phyloP scores from a whole-genome alignment of 2,888 invertebrate species.

The Eupithecia subumbrata region DNA sequence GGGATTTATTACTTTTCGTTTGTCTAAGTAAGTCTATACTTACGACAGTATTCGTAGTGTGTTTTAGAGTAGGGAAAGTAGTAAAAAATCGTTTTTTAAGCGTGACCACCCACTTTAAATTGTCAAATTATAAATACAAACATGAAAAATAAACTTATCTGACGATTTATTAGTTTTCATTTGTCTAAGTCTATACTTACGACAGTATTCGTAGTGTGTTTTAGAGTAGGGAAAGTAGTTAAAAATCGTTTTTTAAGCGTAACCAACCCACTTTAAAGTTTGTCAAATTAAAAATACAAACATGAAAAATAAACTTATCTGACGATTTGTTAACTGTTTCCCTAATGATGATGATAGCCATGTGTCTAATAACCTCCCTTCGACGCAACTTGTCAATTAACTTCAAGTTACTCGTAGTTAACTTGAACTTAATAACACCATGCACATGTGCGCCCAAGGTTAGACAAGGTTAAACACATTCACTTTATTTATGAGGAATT shows the following conservation, averaged over 20 bases:
- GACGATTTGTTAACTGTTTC: not conserved
- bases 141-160: not conserved
- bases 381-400: constrained; percentile 38
- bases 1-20: no score
- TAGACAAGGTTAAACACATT: constrained; percentile 31
- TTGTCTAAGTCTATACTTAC: no score
- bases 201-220: no score
- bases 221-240: no score
- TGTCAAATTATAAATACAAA: not conserved
- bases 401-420: constrained; percentile 24
- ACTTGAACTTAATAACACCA: constrained; percentile 17
- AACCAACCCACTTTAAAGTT: not conserved
- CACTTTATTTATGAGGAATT: constrained; percentile 25
- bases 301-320: not conserved
- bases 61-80: no score
- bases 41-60: no score
- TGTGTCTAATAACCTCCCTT: constrained; percentile 21
- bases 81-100: no score
- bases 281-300: not conserved
- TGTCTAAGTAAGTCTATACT: no score
- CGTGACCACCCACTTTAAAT: no score
- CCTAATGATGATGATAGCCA: not conserved
- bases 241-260: no score
- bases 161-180: not conserved
- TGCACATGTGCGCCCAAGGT: constrained; percentile 34